Evolutionary conservation across 2,888 invertebrate genomes (phyloP).

Genomic region (Cephus spinipes): DNA sequence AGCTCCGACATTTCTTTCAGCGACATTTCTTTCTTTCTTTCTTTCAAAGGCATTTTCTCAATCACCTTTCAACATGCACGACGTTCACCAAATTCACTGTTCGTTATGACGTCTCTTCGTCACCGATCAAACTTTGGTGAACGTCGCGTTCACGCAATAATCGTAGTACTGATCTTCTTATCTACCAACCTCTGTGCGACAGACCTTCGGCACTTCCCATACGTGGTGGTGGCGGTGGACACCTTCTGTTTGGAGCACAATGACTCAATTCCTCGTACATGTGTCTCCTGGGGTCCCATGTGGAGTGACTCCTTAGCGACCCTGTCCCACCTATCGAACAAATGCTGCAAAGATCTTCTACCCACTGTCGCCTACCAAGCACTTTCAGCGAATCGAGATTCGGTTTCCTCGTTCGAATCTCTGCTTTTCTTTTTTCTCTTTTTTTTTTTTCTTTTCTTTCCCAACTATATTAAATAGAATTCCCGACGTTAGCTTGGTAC

Average conservation of each 20-base stretch:
- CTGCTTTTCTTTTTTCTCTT: neutral
- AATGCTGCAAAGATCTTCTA: slow-evolving; percentile 53
- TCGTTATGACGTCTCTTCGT: too few relatives aligned
- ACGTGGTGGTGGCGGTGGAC: slow-evolving; percentile 69
- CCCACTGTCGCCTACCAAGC: slow-evolving; percentile 59
- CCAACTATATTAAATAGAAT: neutral
- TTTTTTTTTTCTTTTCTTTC: neutral
- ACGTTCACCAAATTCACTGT: too few relatives aligned
- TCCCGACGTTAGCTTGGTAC: slow-evolving; percentile 15
- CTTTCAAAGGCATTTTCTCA: too few relatives aligned
- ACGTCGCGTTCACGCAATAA: too few relatives aligned
- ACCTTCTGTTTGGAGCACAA: slow-evolving; percentile 66
- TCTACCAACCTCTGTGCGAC: slow-evolving; percentile 64
- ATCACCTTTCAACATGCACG: too few relatives aligned
- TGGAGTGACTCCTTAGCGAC: slow-evolving; percentile 75
- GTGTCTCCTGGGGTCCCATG: slow-evolving; percentile 91
- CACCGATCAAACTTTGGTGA: too few relatives aligned
- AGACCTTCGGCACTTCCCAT: slow-evolving; percentile 70
- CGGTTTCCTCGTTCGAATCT: neutral
- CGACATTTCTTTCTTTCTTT: slow-evolving; percentile 24
- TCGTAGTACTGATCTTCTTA: too few relatives aligned
- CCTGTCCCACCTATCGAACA: slow-evolving; percentile 66
- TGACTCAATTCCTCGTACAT: slow-evolving; percentile 91
- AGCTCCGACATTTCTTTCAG: slow-evolving; percentile 34
- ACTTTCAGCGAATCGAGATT: neutral